Conservation (phyloP, 1,140 invertebrate genomes). For the Habropoda laboriosa region DNA sequence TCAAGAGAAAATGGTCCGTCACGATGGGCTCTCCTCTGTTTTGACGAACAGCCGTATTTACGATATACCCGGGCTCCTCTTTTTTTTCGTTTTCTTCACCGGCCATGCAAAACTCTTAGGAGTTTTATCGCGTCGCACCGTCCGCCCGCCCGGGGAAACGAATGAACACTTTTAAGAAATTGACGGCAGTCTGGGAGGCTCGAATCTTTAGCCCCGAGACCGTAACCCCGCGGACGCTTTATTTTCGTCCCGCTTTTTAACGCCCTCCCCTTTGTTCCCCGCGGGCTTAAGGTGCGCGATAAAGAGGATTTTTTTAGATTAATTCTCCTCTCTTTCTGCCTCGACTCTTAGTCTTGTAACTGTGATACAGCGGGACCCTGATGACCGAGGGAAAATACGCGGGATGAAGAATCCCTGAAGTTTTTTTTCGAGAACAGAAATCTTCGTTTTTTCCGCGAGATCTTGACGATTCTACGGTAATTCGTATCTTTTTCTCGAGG, state of each 20-base stretch:
- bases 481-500: too few species aligned
- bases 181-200: constrained; percentile 5
- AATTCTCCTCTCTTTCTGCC: not conserved
- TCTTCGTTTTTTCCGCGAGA: too few species aligned
- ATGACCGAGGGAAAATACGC: not conserved
- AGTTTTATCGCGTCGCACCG: not conserved
- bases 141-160: not conserved
- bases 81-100: too few species aligned
- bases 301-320: not conserved
- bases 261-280: not conserved
- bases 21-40: not conserved
- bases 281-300: not conserved
- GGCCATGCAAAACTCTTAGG: not conserved
- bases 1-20: constrained; percentile 11
- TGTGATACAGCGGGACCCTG: not conserved
- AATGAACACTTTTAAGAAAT: constrained; percentile 39
- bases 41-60: constrained; percentile 40
- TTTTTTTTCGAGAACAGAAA: not conserved
- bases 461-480: too few species aligned
- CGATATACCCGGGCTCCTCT: not conserved
- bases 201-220: not conserved
- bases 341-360: too few species aligned
- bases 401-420: not conserved
- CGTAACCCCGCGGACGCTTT: constrained; percentile 12
- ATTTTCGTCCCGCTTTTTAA: not conserved